phyloP scores from a whole-genome alignment of 2,888 invertebrate genomes.

The Lepidocyrtoides sp. region DNA sequence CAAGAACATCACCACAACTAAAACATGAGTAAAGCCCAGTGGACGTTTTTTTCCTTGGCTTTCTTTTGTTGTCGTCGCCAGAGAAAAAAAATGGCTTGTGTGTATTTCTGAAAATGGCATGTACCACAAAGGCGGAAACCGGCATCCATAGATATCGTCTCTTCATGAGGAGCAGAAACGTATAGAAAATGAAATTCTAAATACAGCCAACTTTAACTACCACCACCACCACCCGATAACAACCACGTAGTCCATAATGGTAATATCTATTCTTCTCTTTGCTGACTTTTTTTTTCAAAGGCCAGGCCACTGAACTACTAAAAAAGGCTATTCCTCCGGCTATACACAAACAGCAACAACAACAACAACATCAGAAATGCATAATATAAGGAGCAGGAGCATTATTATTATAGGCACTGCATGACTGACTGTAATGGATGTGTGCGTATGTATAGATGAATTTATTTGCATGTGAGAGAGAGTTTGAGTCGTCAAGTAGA shows the following conservation, averaged over 20 bases:
- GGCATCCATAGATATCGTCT: conserved; percentile 43
- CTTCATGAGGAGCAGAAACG: background rate
- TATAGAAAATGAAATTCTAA: background rate
- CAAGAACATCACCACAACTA: conserved; percentile 37
- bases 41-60: conserved; percentile 9
- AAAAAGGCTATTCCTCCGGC: background rate
- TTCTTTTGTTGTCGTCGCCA: conserved; percentile 47
- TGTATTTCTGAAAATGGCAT: conserved; percentile 60
- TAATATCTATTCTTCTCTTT: background rate
- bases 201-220: conserved; percentile 36
- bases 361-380: background rate
- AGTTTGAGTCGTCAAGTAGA: conserved; percentile 65
- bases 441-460: conserved; percentile 47
- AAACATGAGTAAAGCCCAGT: conserved; percentile 48
- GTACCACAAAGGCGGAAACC: conserved; percentile 33
- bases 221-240: background rate
- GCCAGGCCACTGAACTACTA: conserved; percentile 16
- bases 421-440: conserved; percentile 70
- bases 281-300: background rate
- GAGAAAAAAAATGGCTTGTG: background rate
- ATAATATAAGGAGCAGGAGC: background rate
- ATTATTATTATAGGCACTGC: background rate
- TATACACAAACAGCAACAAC: conserved; percentile 11
- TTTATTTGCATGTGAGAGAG: conserved; percentile 71
- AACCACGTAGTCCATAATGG: conserved; percentile 3